Evolutionary conservation across 2,113 vertebrate species (phyloP).

Genomic region (Orycteropus afer): DNA sequence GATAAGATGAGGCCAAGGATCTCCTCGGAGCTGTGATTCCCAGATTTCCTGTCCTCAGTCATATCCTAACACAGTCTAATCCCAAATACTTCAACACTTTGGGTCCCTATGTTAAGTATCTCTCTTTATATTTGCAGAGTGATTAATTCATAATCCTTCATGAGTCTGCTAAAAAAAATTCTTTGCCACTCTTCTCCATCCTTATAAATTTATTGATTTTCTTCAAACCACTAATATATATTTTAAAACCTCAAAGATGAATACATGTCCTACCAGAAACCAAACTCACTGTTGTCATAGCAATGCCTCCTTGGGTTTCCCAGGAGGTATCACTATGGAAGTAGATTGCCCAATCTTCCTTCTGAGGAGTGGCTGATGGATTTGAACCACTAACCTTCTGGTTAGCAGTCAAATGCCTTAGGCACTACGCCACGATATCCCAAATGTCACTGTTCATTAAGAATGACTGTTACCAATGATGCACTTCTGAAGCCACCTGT

Average conservation of each 20-base stretch:
- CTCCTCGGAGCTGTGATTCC: not conserved
- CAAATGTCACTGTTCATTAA: constrained; percentile 4
- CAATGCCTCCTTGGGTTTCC: too few relatives aligned
- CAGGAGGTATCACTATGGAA: too few relatives aligned
- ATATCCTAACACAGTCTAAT: not conserved
- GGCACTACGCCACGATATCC: not conserved
- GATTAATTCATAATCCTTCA: not conserved
- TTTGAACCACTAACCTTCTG: too few relatives aligned
- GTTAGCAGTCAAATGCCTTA: too few relatives aligned
- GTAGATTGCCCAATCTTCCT: too few relatives aligned
- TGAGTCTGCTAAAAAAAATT: not conserved
- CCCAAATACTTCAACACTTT: not conserved
- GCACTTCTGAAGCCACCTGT: not conserved
- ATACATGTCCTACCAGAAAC: too few relatives aligned
- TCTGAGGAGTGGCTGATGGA: too few relatives aligned
- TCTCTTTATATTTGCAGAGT: not conserved
- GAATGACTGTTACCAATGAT: not conserved
- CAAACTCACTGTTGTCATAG: too few relatives aligned
- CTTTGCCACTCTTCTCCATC: not conserved
- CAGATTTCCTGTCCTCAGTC: not conserved
- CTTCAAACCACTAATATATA: not conserved
- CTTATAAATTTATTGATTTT: not conserved
- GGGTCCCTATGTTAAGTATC: not conserved
- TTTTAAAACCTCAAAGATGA: not conserved
- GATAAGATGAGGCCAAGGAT: not conserved